Percentiles rank a stretch among this genome's conserved stretches.
Evolutionary conservation across 1,140 invertebrate species (phyloP).

Genomic region (Phthorimaea operculella): DNA sequence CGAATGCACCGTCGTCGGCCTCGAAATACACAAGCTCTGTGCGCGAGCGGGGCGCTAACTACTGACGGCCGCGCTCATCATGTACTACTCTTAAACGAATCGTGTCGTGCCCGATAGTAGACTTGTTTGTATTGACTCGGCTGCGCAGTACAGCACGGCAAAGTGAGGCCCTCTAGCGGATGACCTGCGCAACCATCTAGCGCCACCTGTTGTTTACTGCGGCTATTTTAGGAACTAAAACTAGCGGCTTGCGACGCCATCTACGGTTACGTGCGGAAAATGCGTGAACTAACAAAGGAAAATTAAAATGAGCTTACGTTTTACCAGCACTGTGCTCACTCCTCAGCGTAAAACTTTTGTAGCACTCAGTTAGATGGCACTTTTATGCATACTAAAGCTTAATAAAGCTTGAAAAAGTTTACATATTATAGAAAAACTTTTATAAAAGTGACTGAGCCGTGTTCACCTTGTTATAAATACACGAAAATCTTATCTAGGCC

Average conservation of each 20-base stretch:
- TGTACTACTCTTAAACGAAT: constrained; percentile 48
- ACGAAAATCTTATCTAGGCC: too few relatives aligned
- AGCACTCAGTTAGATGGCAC: too few relatives aligned
- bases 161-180: constrained; percentile 14
- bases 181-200: background rate
- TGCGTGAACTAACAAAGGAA: background rate
- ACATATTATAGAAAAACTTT: too few relatives aligned
- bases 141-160: constrained; percentile 31
- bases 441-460: too few relatives aligned
- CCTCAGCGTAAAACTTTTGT: too few relatives aligned
- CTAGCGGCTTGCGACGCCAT: background rate
- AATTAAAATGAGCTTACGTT: background rate
- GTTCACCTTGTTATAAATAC: too few relatives aligned
- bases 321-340: too few relatives aligned
- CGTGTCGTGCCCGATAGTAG: constrained; percentile 35
- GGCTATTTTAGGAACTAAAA: background rate
- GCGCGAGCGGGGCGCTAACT: constrained; percentile 54
- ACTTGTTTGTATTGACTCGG: constrained; percentile 59
- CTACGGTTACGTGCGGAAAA: constrained; percentile 2
- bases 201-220: background rate
- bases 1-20: constrained; percentile 34
- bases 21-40: constrained; percentile 51
- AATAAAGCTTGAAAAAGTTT: too few relatives aligned
- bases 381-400: too few relatives aligned
- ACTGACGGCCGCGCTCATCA: constrained; percentile 44